Conservation (phyloP, 2,113 vertebrate species). For the Epinephelus fuscoguttatus region DNA sequence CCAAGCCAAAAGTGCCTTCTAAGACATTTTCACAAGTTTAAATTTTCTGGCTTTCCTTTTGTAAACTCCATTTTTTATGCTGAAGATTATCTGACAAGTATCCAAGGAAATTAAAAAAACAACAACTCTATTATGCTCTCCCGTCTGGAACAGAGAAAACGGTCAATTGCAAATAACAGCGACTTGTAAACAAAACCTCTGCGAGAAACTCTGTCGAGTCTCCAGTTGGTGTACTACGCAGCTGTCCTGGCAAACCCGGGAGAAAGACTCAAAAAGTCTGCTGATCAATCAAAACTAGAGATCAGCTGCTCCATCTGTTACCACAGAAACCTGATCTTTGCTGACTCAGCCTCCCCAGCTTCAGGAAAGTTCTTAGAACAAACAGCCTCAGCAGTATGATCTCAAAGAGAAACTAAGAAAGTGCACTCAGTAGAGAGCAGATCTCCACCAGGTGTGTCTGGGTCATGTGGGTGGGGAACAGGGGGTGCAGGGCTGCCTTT, state of each 20-base stretch:
- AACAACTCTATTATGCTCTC: not conserved
- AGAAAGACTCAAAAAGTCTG: not conserved
- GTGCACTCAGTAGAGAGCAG: no score
- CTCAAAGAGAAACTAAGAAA: not conserved
- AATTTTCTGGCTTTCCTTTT: not conserved
- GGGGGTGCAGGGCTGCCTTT: no score
- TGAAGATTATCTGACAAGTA: not conserved
- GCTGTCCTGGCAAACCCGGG: slow-evolving; percentile 13
- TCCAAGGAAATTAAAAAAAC: not conserved
- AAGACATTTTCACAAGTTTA: not conserved
- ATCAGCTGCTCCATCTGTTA: slow-evolving; percentile 26
- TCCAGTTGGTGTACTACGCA: not conserved
- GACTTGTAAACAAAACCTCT: slow-evolving; percentile 11
- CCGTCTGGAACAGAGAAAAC: not conserved
- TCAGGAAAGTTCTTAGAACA: slow-evolving; percentile 13
- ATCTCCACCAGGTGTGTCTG: no score
- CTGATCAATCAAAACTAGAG: slow-evolving; percentile 19
- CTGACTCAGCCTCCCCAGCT: slow-evolving; percentile 11
- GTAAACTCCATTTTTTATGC: not conserved
- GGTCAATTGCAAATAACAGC: not conserved
- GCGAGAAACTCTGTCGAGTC: not conserved
- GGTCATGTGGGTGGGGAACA: no score
- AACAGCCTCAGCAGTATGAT: not conserved
- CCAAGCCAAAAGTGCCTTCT: not conserved
- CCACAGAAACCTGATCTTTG: slow-evolving; percentile 34